Evolutionary conservation across 2,797 vertebrate genomes (phyloP), one percentile per base, ranked within the genome.

Genomic region (Leucoraja ocellata): DNA sequence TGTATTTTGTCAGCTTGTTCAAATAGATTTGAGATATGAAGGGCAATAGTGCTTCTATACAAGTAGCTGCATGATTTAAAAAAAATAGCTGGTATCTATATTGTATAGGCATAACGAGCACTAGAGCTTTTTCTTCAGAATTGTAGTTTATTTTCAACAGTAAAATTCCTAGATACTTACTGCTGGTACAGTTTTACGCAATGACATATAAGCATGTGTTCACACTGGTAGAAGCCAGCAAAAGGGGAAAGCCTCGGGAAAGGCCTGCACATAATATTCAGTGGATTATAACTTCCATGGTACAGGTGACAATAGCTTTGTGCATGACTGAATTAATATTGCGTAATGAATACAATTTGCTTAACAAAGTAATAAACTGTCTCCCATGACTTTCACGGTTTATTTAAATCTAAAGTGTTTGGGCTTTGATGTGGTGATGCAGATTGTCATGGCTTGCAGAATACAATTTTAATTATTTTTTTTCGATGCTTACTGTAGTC

Each of bases 71-170:
- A 97, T 98, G 96, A 97, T 97, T 97, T 97, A 95, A 94, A 95
- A 94, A 94, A 96, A 98, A 99, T 98, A 99, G 98, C 98, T 99
- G 98, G 98, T 98, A 98, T 99, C 99, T 99, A 98, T 98, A 97
- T 97, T 97, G 96, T 98, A 96, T 97, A 98, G 97, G 97, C 97
- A 97, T 97, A 98, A 94, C 97, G 97, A 97, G 97, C 97, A 96
- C 97, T 97, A 97, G 96, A 97, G 97, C 96, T 97, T 96, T 98
- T 97, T 96, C 96, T 96, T 97, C 95, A 96, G 97, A 96, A 97
- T 96, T 97, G 77, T 54, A 97, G 97, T 97, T 97, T 97, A 97
- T 97, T 98, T 97, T 98, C 96, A 96, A 97, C 97, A 97, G 97
- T 98, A 97, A 98, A 97, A 96, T 97, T 96, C 96, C 96, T 97